Percentiles rank a stretch among this genome's conserved stretches.
These are phyloP conservation scores for Panagrolaimus sp. DNA, from an alignment of 1,140 invertebrate species.

Conservation along the genomic window DNA sequence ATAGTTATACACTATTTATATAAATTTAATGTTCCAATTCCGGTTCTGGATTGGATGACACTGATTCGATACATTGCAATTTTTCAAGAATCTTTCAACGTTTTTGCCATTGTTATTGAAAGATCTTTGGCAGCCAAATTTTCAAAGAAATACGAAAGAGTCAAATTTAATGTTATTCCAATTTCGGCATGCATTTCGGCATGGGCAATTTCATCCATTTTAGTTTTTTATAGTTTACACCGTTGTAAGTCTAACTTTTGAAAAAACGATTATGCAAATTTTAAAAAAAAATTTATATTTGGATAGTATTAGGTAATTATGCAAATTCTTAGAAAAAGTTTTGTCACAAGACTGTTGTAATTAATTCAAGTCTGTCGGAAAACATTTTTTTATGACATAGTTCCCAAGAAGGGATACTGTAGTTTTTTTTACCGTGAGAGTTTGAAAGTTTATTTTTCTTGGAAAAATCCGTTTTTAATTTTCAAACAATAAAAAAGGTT, in stretches of 20 bases:
- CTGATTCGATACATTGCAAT: not conserved
- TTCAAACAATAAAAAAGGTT: no score
- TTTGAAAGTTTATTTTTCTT: no score
- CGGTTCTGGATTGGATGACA: not conserved
- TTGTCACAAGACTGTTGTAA: no score
- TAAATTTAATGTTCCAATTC: not conserved
- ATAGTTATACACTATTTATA: not conserved
- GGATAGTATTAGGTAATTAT: no score
- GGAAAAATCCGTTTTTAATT: no score
- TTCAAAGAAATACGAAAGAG: slow-evolving; percentile 5
- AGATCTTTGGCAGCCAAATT: not conserved
- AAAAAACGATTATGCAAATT: not conserved
- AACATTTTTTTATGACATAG: no score
- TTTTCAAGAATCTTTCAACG: not conserved
- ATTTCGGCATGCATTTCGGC: not conserved
- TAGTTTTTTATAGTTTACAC: not conserved
- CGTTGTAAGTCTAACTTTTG: not conserved
- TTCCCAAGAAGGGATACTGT: no score
- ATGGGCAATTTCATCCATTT: not conserved
- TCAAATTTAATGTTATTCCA: not conserved
- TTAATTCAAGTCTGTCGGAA: no score
- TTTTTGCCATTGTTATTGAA: not conserved
- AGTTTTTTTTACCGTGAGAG: no score
- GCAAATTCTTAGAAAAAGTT: no score
- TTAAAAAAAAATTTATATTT: no score